Conservation (phyloP, 2,113 vertebrate genomes). For the Agapornis roseicollis region DNA sequence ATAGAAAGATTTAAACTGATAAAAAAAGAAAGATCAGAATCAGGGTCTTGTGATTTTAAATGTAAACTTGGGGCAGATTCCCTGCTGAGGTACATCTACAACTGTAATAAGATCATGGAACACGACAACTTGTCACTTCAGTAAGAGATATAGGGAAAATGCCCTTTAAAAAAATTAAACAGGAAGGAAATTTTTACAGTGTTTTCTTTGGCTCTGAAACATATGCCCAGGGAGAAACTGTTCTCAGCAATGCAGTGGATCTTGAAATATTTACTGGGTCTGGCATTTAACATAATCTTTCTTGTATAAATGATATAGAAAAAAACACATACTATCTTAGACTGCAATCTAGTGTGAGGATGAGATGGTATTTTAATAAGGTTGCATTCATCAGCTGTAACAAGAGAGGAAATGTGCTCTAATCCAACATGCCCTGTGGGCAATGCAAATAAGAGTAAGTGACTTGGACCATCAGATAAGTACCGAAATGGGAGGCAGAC, state of each 20-base stretch:
- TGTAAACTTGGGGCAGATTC: conserved; percentile 59
- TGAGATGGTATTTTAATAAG: conserved; percentile 68
- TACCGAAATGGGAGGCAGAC: not conserved
- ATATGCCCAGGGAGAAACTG: conserved; percentile 56
- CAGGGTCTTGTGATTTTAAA: conserved; percentile 43
- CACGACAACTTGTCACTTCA: conserved; percentile 67
- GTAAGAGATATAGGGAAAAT: conserved; percentile 63
- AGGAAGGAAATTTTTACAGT: conserved; percentile 62
- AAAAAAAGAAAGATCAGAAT: conserved; percentile 15
- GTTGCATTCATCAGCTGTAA: conserved; percentile 53
- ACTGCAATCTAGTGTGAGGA: conserved; percentile 62
- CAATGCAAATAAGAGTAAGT: conserved; percentile 31
- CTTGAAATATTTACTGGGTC: conserved; percentile 69
- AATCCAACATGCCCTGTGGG: conserved; percentile 37
- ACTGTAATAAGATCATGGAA: conserved; percentile 65
- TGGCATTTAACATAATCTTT: conserved; percentile 69
- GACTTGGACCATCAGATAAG: conserved; percentile 31
- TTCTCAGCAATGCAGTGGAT: conserved; percentile 61
- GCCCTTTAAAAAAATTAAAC: conserved; percentile 66
- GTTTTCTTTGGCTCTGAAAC: conserved; percentile 65
- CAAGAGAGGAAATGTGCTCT: conserved; percentile 51
- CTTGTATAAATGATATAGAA: conserved; percentile 63
- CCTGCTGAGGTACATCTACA: conserved; percentile 68
- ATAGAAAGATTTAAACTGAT: conserved; percentile 24
- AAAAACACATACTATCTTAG: conserved; percentile 60